Percentiles rank a stretch among this genome's conserved stretches.
Evolutionary conservation across 1,140 invertebrate genomes (phyloP).

Genomic region (Lucilia cuprina): DNA sequence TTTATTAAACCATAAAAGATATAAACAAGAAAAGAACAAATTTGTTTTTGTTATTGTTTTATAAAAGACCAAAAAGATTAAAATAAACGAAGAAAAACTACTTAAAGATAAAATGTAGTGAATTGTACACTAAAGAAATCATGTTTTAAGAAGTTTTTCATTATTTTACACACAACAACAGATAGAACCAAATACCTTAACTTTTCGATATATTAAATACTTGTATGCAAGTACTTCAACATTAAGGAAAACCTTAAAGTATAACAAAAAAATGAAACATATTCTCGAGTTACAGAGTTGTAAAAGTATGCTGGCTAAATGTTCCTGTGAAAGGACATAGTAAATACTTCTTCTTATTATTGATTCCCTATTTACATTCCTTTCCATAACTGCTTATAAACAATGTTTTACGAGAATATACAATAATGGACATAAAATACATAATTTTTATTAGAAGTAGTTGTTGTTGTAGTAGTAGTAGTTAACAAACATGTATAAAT

Average conservation of each 20-base stretch:
- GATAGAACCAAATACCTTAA: not conserved
- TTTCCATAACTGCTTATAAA: not conserved
- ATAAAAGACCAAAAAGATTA: not conserved
- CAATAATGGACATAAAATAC: constrained; percentile 8
- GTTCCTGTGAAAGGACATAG: no score
- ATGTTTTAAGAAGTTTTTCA: not conserved
- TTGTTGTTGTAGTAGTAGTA: constrained; percentile 2
- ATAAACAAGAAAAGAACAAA: constrained; percentile 2
- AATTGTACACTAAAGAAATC: not conserved
- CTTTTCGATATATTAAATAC: not conserved
- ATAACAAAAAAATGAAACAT: no score
- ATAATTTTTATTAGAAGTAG: constrained; percentile 8
- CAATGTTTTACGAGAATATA: not conserved
- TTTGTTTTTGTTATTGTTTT: not conserved
- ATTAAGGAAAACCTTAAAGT: no score
- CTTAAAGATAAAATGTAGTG: not conserved
- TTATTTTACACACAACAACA: not conserved
- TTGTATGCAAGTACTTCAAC: no score
- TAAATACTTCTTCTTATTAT: no score
- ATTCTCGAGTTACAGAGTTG: no score
- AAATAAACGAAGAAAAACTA: not conserved
- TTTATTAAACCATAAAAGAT: constrained; percentile 4
- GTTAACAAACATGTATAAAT: constrained; percentile 14
- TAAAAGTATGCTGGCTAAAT: no score
- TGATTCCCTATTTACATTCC: not conserved